Evolutionary conservation across 2,113 vertebrate genomes (phyloP).

Genomic region (Paralichthys olivaceus): DNA sequence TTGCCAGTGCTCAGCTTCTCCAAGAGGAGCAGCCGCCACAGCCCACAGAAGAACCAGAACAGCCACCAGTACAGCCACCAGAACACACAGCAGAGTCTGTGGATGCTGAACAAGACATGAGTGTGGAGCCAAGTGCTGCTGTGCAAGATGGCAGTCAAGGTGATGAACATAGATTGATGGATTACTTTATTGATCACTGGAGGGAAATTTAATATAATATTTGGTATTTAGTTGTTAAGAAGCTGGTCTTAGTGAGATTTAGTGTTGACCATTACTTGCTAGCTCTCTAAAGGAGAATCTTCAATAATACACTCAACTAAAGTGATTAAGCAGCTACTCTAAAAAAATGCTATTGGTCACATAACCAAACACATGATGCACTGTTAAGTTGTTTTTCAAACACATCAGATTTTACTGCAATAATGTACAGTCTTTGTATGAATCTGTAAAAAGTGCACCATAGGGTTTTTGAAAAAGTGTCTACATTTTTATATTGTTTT

Average conservation of each 20-base stretch:
- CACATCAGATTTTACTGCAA: too few species aligned
- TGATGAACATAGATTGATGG: conserved; percentile 12
- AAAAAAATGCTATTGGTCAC: background rate
- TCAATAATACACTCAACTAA: too few species aligned
- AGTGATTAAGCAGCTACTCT: background rate
- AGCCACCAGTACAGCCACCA: conserved; percentile 4
- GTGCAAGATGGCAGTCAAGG: conserved; percentile 50
- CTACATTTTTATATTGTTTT: too few species aligned
- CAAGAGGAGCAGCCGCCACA: conserved; percentile 60
- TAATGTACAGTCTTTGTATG: too few species aligned
- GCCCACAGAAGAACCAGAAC: conserved; percentile 42
- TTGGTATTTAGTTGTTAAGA: background rate
- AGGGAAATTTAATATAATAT: background rate
- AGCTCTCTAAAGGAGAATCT: too few species aligned
- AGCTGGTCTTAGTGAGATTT: background rate
- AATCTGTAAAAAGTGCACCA: too few species aligned
- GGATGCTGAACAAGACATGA: conserved; percentile 33
- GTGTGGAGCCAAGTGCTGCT: conserved; percentile 5
- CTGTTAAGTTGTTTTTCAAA: too few species aligned
- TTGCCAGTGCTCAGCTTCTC: conserved; percentile 60
- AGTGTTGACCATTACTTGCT: background rate
- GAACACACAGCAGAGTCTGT: conserved; percentile 13
- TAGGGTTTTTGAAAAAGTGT: too few species aligned
- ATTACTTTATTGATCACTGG: too few species aligned
- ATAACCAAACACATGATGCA: background rate